Conservation (phyloP, 2,888 invertebrate genomes). For the Erpobdella octoculata region DNA sequence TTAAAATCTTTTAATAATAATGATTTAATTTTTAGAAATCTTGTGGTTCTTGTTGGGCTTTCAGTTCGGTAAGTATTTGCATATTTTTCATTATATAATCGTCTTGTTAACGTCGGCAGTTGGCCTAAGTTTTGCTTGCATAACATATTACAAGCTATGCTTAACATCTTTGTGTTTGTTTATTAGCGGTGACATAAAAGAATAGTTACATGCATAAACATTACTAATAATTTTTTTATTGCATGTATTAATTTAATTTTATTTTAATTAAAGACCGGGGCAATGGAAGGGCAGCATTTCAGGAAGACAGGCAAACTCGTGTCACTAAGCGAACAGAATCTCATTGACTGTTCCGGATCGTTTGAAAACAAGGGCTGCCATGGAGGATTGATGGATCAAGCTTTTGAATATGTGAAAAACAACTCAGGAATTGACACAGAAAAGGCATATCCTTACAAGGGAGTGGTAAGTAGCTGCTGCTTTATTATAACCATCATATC, state of each 20-base stretch:
- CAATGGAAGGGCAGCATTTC: constrained; percentile 25
- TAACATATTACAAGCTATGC: too few relatives aligned
- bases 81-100: neutral
- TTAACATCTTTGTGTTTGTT: too few relatives aligned
- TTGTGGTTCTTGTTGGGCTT: constrained; percentile 26
- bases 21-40: constrained; percentile 2
- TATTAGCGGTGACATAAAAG: too few relatives aligned
- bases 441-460: constrained; percentile 45
- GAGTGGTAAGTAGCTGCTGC: neutral
- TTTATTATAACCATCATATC: neutral
- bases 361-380: constrained; percentile 37
- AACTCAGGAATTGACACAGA: constrained; percentile 63
- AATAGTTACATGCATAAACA: neutral
- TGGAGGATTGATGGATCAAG: constrained; percentile 40
- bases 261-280: constrained; percentile 8
- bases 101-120: neutral
- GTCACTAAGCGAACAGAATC: constrained; percentile 50
- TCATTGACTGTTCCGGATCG: constrained; percentile 51
- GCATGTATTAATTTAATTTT: too few relatives aligned
- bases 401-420: constrained; percentile 55
- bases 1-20: neutral
- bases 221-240: neutral
- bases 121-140: too few relatives aligned
- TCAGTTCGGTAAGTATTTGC: constrained; percentile 15
- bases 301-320: constrained; percentile 14